These are phyloP conservation scores for Ascidia mentula DNA, from an alignment of 23 tunicate genomes.

Conservation along the genomic window DNA sequence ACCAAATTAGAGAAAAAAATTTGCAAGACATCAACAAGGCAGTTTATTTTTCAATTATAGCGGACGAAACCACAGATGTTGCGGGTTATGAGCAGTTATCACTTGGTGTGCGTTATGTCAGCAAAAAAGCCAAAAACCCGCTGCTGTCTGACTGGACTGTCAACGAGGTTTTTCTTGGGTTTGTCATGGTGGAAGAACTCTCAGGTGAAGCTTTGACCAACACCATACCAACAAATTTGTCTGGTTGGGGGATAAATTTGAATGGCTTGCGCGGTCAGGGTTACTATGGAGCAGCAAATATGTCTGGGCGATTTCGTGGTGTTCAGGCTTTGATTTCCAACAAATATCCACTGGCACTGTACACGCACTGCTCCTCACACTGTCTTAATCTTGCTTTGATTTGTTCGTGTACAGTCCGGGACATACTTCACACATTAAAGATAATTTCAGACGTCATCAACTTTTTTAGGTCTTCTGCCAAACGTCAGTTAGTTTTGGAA, in stretches of 20 bases:
- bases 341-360: not conserved
- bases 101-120: constrained; percentile 20
- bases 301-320: constrained; percentile 7
- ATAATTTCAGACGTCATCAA: not conserved
- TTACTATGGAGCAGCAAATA: constrained; percentile 19
- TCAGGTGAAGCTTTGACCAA: constrained; percentile 21
- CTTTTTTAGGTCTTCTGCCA: not conserved
- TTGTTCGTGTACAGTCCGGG: not conserved
- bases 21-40: not conserved
- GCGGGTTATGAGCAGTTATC: constrained; percentile 25
- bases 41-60: constrained; percentile 18
- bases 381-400: constrained; percentile 35
- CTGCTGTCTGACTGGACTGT: not conserved
- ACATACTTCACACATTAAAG: not conserved
- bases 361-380: constrained; percentile 52
- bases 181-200: constrained; percentile 5
- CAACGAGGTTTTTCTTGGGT: constrained; percentile 26
- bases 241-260: not conserved
- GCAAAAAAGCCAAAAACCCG: not conserved
- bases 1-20: not conserved
- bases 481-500: not conserved
- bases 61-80: constrained; percentile 48
- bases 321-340: constrained; percentile 10
- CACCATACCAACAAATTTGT: not conserved
- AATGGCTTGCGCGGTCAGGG: constrained; percentile 1